These are phyloP conservation scores for Planiliza haematocheilus DNA, from an alignment of 2,113 vertebrate genomes.

Conservation along the genomic window DNA sequence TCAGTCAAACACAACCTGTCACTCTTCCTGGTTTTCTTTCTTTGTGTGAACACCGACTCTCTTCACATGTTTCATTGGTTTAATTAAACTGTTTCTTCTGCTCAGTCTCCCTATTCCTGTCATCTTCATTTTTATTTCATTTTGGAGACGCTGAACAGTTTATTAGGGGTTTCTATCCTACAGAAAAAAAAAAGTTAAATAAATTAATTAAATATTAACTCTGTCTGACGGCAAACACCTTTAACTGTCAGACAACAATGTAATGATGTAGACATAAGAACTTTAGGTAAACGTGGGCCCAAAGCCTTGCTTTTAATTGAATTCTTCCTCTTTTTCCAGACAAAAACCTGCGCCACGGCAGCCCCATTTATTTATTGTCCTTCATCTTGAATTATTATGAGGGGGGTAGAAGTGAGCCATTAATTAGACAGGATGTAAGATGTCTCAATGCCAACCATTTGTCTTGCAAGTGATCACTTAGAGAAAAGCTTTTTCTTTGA, in stretches of 20 bases:
- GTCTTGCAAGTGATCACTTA: slow-evolving; percentile 76
- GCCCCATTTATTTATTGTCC: slow-evolving; percentile 69
- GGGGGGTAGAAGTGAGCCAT: slow-evolving; percentile 51
- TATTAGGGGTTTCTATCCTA: neutral
- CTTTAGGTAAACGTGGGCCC: slow-evolving; percentile 39
- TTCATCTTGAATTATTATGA: slow-evolving; percentile 73
- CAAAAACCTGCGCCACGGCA: slow-evolving; percentile 43
- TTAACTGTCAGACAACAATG: slow-evolving; percentile 4
- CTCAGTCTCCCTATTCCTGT: neutral
- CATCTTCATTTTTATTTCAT: neutral
- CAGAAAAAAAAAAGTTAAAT: neutral
- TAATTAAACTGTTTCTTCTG: neutral
- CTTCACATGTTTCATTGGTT: slow-evolving; percentile 20
- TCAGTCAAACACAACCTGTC: slow-evolving; percentile 10
- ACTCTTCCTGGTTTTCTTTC: slow-evolving; percentile 28
- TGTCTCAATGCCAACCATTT: slow-evolving; percentile 75
- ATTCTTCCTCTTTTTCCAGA: slow-evolving; percentile 44
- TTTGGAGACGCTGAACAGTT: neutral
- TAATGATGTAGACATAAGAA: slow-evolving; percentile 27
- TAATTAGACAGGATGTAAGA: slow-evolving; percentile 76
- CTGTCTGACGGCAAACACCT: slow-evolving; percentile 6
- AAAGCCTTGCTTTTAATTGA: slow-evolving; percentile 50
- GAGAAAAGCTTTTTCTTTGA: slow-evolving; percentile 59
- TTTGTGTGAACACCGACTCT: slow-evolving; percentile 19
- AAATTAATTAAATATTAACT: neutral